Conservation (phyloP, 2,113 vertebrate species). For the Hyla sarda region DNA sequence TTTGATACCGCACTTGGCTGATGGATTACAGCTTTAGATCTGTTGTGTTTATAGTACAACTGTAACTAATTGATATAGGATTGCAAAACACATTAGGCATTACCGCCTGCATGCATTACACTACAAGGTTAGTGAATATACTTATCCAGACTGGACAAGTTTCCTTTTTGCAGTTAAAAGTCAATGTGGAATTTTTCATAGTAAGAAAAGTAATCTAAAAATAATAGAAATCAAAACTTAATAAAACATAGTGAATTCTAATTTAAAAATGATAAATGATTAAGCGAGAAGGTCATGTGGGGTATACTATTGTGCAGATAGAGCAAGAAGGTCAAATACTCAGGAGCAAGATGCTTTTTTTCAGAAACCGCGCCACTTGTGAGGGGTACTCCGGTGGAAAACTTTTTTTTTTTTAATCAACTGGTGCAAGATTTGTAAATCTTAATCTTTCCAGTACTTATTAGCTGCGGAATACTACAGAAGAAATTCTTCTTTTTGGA, state of each 20-base stretch:
- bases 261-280: background rate
- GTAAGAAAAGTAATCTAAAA: background rate
- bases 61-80: slow-evolving; percentile 49
- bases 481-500: too few species aligned
- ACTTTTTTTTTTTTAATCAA: too few species aligned
- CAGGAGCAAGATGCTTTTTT: too few species aligned
- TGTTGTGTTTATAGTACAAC: slow-evolving; percentile 41
- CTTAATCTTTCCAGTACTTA: too few species aligned
- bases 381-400: too few species aligned
- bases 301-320: too few species aligned
- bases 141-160: slow-evolving; percentile 10
- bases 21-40: slow-evolving; percentile 23
- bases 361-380: too few species aligned
- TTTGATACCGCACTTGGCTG: slow-evolving; percentile 31
- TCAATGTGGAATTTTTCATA: background rate
- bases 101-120: slow-evolving; percentile 11
- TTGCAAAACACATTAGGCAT: slow-evolving; percentile 43
- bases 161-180: background rate
- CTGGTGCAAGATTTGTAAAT: too few species aligned
- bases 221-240: background rate
- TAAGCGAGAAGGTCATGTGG: too few species aligned
- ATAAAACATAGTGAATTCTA: background rate
- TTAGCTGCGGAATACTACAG: too few species aligned
- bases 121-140: background rate
- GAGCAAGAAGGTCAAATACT: too few species aligned